Evolutionary conservation across 2,113 vertebrate species (phyloP).

Genomic region (Cygnus buccinator): DNA sequence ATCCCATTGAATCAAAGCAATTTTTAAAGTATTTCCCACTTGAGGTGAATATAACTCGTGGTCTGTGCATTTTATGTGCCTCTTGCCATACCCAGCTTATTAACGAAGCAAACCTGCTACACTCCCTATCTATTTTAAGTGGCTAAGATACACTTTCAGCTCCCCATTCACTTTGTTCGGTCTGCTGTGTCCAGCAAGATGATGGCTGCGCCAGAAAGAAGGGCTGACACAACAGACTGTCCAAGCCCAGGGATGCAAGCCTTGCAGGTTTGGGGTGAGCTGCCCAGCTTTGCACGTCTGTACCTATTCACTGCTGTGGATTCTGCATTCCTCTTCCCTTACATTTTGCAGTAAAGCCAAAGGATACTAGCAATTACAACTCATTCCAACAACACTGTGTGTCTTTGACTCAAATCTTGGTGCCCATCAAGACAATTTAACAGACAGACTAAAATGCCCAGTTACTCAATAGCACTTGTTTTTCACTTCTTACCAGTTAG

Average conservation of each 20-base stretch:
- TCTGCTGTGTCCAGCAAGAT: not conserved
- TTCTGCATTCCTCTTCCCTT: not conserved
- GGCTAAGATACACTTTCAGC: not conserved
- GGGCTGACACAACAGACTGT: not conserved
- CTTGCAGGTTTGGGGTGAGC: not conserved
- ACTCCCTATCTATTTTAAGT: not conserved
- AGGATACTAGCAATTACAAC: not conserved
- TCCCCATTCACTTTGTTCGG: not conserved
- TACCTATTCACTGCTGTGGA: not conserved
- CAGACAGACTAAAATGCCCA: not conserved
- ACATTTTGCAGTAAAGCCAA: not conserved
- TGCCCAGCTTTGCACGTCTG: not conserved
- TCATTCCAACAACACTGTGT: not conserved
- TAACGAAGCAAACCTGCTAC: not conserved
- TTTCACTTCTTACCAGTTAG: not conserved
- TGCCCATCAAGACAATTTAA: not conserved
- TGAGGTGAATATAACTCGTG: not conserved
- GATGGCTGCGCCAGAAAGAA: not conserved
- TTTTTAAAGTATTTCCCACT: not conserved
- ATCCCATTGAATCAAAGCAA: not conserved
- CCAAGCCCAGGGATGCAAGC: not conserved
- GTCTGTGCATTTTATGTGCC: not conserved
- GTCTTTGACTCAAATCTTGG: not conserved
- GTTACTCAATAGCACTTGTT: rapidly evolving
- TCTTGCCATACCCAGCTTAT: not conserved